phyloP scores from a whole-genome alignment of 1,140 invertebrate genomes.

The Sweltsa coloradensis region DNA sequence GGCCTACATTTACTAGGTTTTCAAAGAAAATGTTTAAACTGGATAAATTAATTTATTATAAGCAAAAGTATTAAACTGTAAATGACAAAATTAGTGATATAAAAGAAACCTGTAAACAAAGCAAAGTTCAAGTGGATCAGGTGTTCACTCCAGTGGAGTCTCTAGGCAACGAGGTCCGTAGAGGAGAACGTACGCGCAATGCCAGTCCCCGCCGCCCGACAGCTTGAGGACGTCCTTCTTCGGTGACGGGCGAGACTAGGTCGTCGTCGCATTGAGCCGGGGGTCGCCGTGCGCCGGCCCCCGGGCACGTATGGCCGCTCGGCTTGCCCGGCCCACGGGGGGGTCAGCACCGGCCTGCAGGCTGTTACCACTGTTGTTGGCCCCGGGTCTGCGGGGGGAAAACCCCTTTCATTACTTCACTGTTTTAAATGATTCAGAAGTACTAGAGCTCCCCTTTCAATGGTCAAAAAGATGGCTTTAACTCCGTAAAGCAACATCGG shows the following conservation, averaged over 20 bases:
- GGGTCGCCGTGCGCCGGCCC: slow-evolving; percentile 58
- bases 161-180: slow-evolving; percentile 82
- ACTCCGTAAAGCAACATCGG: no score
- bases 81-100: no score
- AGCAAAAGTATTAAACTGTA: no score
- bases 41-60: no score
- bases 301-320: slow-evolving; percentile 98
- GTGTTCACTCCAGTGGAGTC: slow-evolving; percentile 24
- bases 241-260: slow-evolving; percentile 71
- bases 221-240: slow-evolving; percentile 91
- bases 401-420: no score
- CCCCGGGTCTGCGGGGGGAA: slow-evolving; percentile 76
- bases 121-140: no score
- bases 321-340: slow-evolving; percentile 92
- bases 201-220: slow-evolving; percentile 97
- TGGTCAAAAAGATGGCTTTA: no score
- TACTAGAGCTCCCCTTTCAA: no score
- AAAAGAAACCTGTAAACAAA: no score
- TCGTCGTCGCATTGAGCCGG: slow-evolving; percentile 99
- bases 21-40: no score
- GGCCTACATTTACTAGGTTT: no score
- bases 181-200: slow-evolving; percentile 93
- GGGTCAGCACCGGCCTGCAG: slow-evolving; percentile 94
- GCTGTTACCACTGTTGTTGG: slow-evolving; percentile 94
- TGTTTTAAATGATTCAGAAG: no score